A percentile compares a stretch with the other conserved stretches of the same genome.
phyloP scores from a whole-genome alignment of 2,797 vertebrate species.

The Halcyon badia region DNA sequence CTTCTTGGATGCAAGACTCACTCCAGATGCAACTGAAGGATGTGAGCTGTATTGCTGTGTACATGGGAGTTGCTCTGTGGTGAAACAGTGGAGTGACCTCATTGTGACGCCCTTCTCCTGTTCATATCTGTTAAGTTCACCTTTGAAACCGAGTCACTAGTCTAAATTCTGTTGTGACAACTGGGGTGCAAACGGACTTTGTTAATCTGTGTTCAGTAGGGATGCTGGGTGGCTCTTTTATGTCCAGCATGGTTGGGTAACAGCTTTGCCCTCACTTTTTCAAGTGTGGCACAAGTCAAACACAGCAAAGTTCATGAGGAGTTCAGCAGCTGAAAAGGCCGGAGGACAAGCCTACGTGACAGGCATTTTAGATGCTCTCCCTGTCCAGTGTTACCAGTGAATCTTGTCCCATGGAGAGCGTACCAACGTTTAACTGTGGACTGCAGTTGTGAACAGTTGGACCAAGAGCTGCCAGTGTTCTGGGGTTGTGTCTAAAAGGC shows the following conservation, averaged over 20 bases:
- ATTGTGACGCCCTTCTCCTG: background rate
- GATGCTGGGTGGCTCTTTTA: background rate
- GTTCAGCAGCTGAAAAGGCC: background rate
- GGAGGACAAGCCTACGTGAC: background rate
- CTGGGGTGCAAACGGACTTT: background rate
- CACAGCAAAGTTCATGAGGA: background rate
- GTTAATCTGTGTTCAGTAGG: background rate
- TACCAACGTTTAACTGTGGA: background rate
- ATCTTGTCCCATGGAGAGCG: background rate
- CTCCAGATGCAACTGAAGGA: background rate
- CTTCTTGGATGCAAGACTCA: background rate
- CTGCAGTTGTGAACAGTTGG: background rate
- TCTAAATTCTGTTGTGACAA: constrained; percentile 37
- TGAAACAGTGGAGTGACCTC: background rate
- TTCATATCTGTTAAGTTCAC: constrained; percentile 23
- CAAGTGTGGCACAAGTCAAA: background rate
- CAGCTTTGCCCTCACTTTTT: background rate
- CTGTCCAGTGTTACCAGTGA: no score
- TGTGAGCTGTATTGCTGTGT: background rate
- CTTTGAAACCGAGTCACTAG: constrained; percentile 16
- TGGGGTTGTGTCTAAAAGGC: background rate
- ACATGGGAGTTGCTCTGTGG: background rate
- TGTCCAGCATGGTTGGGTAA: background rate
- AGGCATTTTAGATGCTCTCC: background rate
- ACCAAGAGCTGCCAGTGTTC: background rate